Evolutionary conservation across 2,888 invertebrate species (phyloP), one percentile per base, ranked within the genome.

Genomic region (Phengaris arion): DNA sequence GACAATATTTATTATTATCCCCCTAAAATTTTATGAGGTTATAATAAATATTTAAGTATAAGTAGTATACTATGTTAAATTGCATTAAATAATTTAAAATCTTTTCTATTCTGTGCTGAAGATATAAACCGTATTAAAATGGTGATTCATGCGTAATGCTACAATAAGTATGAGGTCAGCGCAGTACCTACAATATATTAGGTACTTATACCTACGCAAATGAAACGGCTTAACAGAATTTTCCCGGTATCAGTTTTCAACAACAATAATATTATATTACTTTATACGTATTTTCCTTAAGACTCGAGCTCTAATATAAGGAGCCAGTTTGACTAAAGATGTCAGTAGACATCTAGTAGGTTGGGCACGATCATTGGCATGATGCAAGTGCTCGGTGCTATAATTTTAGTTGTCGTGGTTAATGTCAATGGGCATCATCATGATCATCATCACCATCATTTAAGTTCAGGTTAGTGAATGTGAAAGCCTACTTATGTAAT

Each of bases 391-490:
- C 54, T 72, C 6, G 9, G 54, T 54, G 35, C 35, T 35, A 12
- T 72, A 52, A 13, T 72, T 35, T 13, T 72, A 35, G 52, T 13
- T 15, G 6, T 52, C 6, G 54, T 72, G 54, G 52, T 45, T 35
- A 64, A 9, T 35, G 64, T 64, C n/a, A 52, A 51, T 35, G 35
- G 35, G 35, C 68, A 80, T 68, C 12, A 72, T 22, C 69, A 57
- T 13, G 73, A 12, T 35, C 69, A 74, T 13, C 68, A 72, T 15
- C 68, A 68, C 52, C 45, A 51, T 51, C 13, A 55, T 22, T 10
- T 54, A 74, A 46, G 68, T 45, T n/a, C 59, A 76, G 68, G 76
- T 75, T 69, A 76, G 76, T 74, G 45, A 64, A 45, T 48, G 13
- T 69, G 55, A 55, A 55, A 5, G 6, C 7, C 7, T 46, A 46